These are phyloP conservation scores for Smutsia gigantea DNA, from an alignment of 2,797 vertebrate genomes.

Conservation along the genomic window DNA sequence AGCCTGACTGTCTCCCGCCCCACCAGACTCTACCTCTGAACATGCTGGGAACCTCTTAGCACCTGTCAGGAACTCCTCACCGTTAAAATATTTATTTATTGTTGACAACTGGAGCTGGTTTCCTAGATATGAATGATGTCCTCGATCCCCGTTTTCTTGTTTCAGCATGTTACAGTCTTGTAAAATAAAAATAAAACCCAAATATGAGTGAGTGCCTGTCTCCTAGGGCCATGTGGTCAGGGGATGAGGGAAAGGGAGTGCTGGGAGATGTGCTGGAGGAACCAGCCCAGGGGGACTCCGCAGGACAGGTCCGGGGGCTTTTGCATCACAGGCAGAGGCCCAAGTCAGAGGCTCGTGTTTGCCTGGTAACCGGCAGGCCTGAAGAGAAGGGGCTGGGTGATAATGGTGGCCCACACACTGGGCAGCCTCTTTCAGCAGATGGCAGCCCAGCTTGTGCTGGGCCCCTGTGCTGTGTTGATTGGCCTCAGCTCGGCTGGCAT, in stretches of 20 bases:
- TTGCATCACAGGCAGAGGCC: rapidly evolving
- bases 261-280: not conserved
- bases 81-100: conserved; percentile 84
- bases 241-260: not conserved
- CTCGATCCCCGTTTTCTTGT: conserved; percentile 39
- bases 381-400: not conserved
- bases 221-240: not conserved
- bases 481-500: not conserved
- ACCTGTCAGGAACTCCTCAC: conserved; percentile 58
- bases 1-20: not conserved
- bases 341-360: not conserved
- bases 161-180: conserved; percentile 55
- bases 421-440: not conserved
- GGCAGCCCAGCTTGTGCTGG: not conserved
- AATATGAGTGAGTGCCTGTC: conserved; percentile 5
- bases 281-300: not conserved
- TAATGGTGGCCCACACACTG: rapidly evolving
- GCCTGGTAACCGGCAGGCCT: not conserved
- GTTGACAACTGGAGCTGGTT: conserved; percentile 82
- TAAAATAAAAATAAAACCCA: conserved; percentile 80
- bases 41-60: not conserved
- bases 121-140: conserved; percentile 43
- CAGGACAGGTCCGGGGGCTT: not conserved
- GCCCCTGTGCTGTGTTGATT: rapidly evolving
- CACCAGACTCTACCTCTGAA: conserved; percentile 71